A percentile compares a stretch with the other conserved stretches of the same genome.
These are phyloP conservation scores for Diplosoma virens DNA, from an alignment of 23 tunicate genomes.

Conservation along the genomic window DNA sequence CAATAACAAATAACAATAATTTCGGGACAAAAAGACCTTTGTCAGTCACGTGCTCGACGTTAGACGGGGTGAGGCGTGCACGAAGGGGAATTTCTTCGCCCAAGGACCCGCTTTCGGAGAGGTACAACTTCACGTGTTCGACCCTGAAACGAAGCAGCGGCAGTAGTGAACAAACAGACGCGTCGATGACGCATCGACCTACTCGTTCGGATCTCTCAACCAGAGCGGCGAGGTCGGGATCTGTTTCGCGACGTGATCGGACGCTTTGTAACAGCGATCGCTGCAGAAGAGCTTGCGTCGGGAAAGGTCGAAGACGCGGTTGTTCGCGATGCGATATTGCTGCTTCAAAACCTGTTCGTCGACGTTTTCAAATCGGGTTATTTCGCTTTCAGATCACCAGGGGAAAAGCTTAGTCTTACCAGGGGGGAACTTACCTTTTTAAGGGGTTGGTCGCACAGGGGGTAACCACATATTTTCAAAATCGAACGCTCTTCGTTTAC, in stretches of 20 bases:
- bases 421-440: slow-evolving; percentile 18
- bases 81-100: slow-evolving; percentile 25
- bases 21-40: too few species aligned
- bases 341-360: slow-evolving; percentile 35
- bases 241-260: slow-evolving; percentile 36
- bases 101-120: not conserved
- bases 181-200: not conserved
- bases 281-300: slow-evolving; percentile 53
- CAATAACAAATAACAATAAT: too few species aligned
- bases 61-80: too few species aligned
- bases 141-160: not conserved
- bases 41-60: too few species aligned
- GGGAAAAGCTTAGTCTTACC: not conserved
- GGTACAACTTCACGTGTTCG: slow-evolving; percentile 2
- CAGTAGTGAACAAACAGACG: not conserved
- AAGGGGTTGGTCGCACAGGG: slow-evolving; percentile 42
- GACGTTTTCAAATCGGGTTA: too few species aligned
- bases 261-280: slow-evolving; percentile 36
- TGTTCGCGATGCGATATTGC: slow-evolving; percentile 44
- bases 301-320: slow-evolving; percentile 52
- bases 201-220: slow-evolving; percentile 44
- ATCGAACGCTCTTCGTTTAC: slow-evolving; percentile 51
- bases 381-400: too few species aligned
- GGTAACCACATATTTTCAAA: slow-evolving; percentile 51
- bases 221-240: slow-evolving; percentile 52